A percentile compares a stretch with the other conserved stretches of the same genome.
These are phyloP conservation scores for Physella acuta DNA, from an alignment of 1,140 invertebrate genomes.

Conservation along the genomic window DNA sequence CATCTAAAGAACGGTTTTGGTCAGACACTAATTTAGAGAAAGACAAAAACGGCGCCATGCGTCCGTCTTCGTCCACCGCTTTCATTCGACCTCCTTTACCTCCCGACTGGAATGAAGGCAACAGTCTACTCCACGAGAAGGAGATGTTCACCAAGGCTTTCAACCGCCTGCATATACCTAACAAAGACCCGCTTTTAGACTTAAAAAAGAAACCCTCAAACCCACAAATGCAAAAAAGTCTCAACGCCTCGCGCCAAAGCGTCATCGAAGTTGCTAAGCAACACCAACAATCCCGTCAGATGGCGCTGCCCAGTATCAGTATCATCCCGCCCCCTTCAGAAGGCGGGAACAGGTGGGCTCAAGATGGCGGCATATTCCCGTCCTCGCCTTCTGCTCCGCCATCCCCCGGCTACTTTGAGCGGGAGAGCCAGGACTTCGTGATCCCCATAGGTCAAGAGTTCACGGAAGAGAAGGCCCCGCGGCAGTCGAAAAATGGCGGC, in stretches of 20 bases:
- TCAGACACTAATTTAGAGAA: not conserved
- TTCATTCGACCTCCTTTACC: slow-evolving; percentile 3
- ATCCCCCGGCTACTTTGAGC: not conserved
- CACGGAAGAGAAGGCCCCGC: not conserved
- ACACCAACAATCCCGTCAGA: not conserved
- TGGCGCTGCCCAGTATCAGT: slow-evolving; percentile 8
- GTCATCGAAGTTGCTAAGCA: slow-evolving; percentile 22
- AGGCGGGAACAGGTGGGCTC: not conserved
- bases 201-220: not conserved
- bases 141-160: slow-evolving; percentile 7
- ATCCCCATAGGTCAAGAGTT: not conserved
- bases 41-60: not conserved
- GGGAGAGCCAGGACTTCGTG: not conserved
- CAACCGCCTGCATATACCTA: not conserved
- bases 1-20: slow-evolving; percentile 3
- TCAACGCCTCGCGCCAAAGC: slow-evolving; percentile 15
- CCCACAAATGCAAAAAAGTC: not conserved
- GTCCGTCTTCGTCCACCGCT: not conserved
- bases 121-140: not conserved
- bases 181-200: not conserved
- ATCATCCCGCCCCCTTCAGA: slow-evolving; percentile 12
- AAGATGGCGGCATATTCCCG: not conserved
- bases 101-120: not conserved
- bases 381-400: not conserved
- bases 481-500: slow-evolving; percentile 2